Conservation (phyloP, 2,113 vertebrate genomes). For the Suncus etruscus region DNA sequence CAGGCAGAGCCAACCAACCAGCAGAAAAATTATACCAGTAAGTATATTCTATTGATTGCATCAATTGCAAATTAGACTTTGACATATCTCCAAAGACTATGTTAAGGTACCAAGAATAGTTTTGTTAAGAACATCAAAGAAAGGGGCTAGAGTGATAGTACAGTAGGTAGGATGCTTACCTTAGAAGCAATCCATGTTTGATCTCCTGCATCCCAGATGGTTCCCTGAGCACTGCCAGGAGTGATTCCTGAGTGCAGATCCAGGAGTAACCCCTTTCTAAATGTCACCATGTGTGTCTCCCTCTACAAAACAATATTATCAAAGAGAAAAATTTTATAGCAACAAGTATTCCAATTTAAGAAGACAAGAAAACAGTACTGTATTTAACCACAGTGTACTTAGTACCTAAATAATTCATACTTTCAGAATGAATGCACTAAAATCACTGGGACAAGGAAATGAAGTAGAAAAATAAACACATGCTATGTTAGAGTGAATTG, state of each 20-base stretch:
- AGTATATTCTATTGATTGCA: not conserved
- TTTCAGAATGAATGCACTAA: constrained; percentile 56
- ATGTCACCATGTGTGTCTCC: too few relatives aligned
- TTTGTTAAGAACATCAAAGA: constrained; percentile 8
- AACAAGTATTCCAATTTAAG: not conserved
- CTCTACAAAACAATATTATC: too few relatives aligned
- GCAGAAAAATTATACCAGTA: not conserved
- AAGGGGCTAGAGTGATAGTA: too few relatives aligned
- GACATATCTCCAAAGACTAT: not conserved
- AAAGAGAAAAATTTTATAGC: not conserved
- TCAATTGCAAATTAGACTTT: not conserved
- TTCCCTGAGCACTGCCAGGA: too few relatives aligned
- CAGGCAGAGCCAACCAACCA: not conserved
- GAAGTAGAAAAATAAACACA: constrained; percentile 59
- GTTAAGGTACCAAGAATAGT: not conserved
- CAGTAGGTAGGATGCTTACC: too few relatives aligned
- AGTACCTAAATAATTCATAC: constrained; percentile 64
- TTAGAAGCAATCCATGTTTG: too few relatives aligned
- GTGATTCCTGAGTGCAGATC: too few relatives aligned
- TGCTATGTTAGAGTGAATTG: not conserved
- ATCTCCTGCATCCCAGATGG: too few relatives aligned
- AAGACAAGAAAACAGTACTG: not conserved
- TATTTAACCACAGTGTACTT: not conserved
- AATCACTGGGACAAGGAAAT: constrained; percentile 60
- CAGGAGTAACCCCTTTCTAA: too few relatives aligned